Percentiles rank a stretch among this genome's conserved stretches.
phyloP scores from a whole-genome alignment of 2,113 vertebrate genomes.

The Gopherus flavomarginatus region DNA sequence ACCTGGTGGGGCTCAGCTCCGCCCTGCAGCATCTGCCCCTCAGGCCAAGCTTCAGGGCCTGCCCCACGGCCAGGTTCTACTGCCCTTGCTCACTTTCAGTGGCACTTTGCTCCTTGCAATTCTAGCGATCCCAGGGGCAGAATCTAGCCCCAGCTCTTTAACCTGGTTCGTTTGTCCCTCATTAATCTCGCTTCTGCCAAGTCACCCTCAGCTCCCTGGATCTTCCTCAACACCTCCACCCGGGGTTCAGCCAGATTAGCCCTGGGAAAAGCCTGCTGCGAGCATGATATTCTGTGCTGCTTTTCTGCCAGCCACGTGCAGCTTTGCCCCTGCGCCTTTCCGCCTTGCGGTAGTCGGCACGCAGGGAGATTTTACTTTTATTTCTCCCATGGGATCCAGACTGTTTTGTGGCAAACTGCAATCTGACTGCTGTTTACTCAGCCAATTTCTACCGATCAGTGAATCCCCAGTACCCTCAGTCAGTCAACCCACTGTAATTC shows the following conservation, averaged over 20 bases:
- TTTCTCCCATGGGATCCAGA: not conserved
- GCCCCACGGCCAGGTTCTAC: not conserved
- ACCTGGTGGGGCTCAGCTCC: not conserved
- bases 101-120: not conserved
- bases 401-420: too few species aligned
- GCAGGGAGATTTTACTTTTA: not conserved
- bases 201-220: not conserved
- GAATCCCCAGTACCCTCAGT: not conserved
- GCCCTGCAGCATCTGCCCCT: too few species aligned
- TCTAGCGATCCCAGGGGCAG: not conserved
- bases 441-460: not conserved
- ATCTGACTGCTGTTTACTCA: not conserved
- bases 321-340: not conserved
- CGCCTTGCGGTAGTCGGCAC: fast-evolving
- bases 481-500: not conserved
- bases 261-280: not conserved
- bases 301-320: not conserved
- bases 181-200: not conserved
- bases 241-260: not conserved
- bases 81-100: not conserved
- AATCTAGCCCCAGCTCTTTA: not conserved
- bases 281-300: not conserved
- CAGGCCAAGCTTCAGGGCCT: not conserved
- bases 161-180: not conserved
- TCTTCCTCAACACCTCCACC: not conserved